These are phyloP conservation scores for Polylopha cassiicola DNA, from an alignment of 2,888 invertebrate species.

Conservation along the genomic window DNA sequence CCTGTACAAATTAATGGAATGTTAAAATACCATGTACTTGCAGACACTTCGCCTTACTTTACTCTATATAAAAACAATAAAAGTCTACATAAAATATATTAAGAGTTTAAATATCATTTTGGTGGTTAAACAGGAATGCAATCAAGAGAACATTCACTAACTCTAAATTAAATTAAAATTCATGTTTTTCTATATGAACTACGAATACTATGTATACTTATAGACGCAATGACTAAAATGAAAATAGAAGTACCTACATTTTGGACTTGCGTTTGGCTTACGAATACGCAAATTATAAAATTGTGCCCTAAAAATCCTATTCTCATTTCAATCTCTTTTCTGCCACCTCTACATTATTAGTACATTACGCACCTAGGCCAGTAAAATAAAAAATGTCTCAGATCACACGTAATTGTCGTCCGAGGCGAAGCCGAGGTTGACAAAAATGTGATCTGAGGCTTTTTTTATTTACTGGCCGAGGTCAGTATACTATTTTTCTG, in stretches of 20 bases:
- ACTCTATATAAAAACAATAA: conserved; percentile 12
- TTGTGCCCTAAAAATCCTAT: conserved; percentile 62
- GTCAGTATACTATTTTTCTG: no score
- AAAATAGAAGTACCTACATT: conserved; percentile 64
- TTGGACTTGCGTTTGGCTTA: conserved; percentile 25
- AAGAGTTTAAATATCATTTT: conserved; percentile 29
- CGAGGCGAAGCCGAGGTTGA: no score
- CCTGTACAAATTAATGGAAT: conserved; percentile 13
- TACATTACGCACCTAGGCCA: not conserved
- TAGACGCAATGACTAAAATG: conserved; percentile 60
- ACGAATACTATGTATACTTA: conserved; percentile 7
- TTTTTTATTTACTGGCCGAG: no score
- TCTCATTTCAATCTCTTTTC: conserved; percentile 61
- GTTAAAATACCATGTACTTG: conserved; percentile 17
- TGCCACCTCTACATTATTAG: conserved; percentile 4
- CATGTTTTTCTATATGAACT: conserved; percentile 6
- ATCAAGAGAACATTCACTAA: conserved; percentile 22
- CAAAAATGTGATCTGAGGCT: no score
- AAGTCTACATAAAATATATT: conserved; percentile 17
- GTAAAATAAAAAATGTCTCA: conserved; percentile 5
- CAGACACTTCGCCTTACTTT: conserved; percentile 10
- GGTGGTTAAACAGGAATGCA: conserved; percentile 33
- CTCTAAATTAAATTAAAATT: conserved; percentile 17
- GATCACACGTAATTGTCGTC: no score
- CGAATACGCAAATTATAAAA: conserved; percentile 16